These are phyloP conservation scores for Lepisosteus oculatus DNA, from an alignment of 2,113 vertebrate genomes.

Conservation along the genomic window DNA sequence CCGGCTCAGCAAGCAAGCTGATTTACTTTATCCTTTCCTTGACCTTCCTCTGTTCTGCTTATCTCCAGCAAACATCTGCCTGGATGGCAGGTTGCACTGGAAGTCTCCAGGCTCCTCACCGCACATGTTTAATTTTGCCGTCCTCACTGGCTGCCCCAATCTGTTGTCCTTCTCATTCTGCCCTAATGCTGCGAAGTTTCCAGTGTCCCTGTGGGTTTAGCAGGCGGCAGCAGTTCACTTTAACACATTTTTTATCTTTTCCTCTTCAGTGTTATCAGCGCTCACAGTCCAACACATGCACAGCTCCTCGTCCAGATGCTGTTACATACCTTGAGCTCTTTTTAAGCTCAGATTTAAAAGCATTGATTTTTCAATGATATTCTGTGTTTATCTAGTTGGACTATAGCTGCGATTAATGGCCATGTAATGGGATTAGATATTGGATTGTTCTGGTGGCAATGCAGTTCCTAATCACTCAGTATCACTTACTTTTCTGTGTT, in stretches of 20 bases:
- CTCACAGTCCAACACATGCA: not conserved
- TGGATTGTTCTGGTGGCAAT: slow-evolving; percentile 15
- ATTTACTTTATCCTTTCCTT: slow-evolving; percentile 17
- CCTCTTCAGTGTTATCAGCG: slow-evolving; percentile 10
- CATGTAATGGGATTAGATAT: slow-evolving; percentile 21
- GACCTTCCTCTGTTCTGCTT: slow-evolving; percentile 24
- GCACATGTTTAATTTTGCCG: slow-evolving; percentile 9
- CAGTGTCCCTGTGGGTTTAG: not conserved
- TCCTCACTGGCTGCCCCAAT: slow-evolving; percentile 12
- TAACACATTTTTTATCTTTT: not conserved
- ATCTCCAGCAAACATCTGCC: slow-evolving; percentile 32
- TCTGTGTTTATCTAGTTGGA: slow-evolving; percentile 21
- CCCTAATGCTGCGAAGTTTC: not conserved
- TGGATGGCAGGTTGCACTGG: slow-evolving; percentile 24
- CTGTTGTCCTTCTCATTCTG: slow-evolving; percentile 7
- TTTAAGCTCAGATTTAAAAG: slow-evolving; percentile 24
- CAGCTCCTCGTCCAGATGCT: slow-evolving; percentile 1
- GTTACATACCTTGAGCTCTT: not conserved
- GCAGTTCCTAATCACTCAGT: not conserved
- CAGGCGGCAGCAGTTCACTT: not conserved
- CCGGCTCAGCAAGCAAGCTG: not conserved
- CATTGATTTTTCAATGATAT: slow-evolving; percentile 28
- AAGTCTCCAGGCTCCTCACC: slow-evolving; percentile 18
- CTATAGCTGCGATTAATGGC: slow-evolving; percentile 18
- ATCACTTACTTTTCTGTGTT: slow-evolving; percentile 13